A percentile compares a stretch with the other conserved stretches of the same genome.
Evolutionary conservation across 2,113 vertebrate genomes (phyloP).

Genomic region (Ictidomys tridecemlineatus): DNA sequence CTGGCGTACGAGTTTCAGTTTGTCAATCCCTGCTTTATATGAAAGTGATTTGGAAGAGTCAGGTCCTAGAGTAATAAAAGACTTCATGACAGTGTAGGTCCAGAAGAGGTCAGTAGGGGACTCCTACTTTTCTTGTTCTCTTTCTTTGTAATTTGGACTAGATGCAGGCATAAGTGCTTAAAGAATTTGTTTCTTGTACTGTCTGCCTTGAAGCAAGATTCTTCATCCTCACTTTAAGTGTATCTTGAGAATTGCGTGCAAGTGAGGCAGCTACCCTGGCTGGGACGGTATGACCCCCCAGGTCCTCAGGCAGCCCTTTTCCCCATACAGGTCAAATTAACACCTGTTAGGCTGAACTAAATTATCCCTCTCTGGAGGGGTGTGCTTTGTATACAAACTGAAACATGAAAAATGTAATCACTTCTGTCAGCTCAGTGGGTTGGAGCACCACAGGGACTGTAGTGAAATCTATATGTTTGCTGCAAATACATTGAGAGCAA

Average conservation of each 20-base stretch:
- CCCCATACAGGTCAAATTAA: constrained; percentile 41
- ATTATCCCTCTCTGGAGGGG: constrained; percentile 50
- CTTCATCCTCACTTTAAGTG: not conserved
- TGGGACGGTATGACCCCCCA: not conserved
- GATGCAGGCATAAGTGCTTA: not conserved
- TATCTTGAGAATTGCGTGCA: not conserved
- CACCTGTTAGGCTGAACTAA: constrained; percentile 45
- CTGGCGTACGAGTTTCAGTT: constrained; percentile 4
- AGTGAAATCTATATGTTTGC: not conserved
- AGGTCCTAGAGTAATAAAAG: not conserved
- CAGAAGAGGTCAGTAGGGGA: not conserved
- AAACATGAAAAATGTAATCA: constrained; percentile 63
- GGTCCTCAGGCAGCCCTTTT: not conserved
- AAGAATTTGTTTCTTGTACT: constrained; percentile 46
- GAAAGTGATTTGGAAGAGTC: constrained; percentile 21
- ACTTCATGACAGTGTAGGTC: not conserved
- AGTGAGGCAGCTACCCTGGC: not conserved
- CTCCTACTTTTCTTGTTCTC: not conserved
- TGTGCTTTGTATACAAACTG: constrained; percentile 46
- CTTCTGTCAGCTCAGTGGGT: not conserved
- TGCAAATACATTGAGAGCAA: not conserved
- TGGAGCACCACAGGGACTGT: not conserved
- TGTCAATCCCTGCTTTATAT: constrained; percentile 4
- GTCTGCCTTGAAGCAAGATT: not conserved
- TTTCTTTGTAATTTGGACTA: not conserved